Percentiles rank a stretch among this genome's conserved stretches.
Conservation (phyloP, 2,888 invertebrate species). For the Germaria angustata region DNA sequence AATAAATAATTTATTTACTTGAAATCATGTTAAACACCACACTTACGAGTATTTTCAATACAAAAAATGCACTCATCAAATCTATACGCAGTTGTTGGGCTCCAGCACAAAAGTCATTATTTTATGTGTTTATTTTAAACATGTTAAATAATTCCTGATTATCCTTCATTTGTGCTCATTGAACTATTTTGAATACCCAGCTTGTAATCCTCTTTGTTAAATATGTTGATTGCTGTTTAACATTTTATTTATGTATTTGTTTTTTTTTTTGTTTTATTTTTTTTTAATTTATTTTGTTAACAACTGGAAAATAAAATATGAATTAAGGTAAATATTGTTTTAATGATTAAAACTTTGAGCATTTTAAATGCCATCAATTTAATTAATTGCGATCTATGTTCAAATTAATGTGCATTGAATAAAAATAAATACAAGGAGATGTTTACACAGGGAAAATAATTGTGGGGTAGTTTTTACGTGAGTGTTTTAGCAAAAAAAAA, state of each 20-base stretch:
- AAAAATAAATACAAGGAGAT: background rate
- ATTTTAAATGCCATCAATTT: slow-evolving; percentile 7
- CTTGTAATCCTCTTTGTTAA: slow-evolving; percentile 24
- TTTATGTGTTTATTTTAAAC: background rate
- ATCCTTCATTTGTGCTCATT: background rate
- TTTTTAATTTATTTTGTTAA: background rate
- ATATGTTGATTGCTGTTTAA: slow-evolving; percentile 11
- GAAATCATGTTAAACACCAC: background rate
- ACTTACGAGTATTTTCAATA: background rate
- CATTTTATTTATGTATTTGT: background rate
- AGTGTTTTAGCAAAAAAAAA: too few relatives aligned
- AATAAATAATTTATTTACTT: slow-evolving; percentile 9
- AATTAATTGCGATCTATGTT: slow-evolving; percentile 19
- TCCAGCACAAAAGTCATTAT: background rate
- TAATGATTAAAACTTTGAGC: slow-evolving; percentile 7
- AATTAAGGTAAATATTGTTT: slow-evolving; percentile 31
- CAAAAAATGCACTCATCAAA: background rate
- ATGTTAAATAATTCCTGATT: slow-evolving; percentile 6
- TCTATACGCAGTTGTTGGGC: background rate
- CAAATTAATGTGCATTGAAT: background rate
- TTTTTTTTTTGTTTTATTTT: background rate
- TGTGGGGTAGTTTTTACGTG: too few relatives aligned
- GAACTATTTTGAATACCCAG: background rate
- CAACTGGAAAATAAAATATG: slow-evolving; percentile 6
- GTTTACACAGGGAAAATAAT: background rate